Evolutionary conservation across 2,113 vertebrate genomes (phyloP).

Genomic region (Carlito syrichta): DNA sequence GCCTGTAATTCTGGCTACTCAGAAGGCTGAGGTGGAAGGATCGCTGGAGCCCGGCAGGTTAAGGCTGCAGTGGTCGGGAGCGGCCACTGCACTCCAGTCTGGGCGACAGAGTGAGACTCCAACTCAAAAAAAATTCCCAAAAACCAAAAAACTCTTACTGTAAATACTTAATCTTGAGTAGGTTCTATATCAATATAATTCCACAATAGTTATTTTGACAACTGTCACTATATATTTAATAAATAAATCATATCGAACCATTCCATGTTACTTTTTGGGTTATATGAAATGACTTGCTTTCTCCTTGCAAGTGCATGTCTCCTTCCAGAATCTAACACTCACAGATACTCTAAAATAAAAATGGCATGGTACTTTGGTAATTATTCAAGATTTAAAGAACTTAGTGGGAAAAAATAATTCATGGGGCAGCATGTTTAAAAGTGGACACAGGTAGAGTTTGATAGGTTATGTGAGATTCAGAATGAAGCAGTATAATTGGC

Average conservation of each 20-base stretch:
- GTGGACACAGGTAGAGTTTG: not conserved
- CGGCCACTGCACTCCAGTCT: too few relatives aligned
- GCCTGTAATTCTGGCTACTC: too few relatives aligned
- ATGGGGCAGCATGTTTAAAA: constrained; percentile 11
- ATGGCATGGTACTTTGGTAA: not conserved
- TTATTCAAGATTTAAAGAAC: constrained; percentile 18
- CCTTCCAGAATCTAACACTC: not conserved
- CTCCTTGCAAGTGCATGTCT: not conserved
- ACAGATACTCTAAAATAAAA: not conserved
- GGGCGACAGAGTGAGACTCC: too few relatives aligned
- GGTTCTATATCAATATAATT: constrained; percentile 2
- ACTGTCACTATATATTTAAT: constrained; percentile 28
- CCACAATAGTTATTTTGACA: constrained; percentile 45
- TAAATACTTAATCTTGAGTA: constrained; percentile 54
- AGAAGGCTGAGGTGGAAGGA: too few relatives aligned
- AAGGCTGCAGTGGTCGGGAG: too few relatives aligned
- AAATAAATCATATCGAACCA: not conserved
- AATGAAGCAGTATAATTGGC: not conserved
- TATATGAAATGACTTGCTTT: not conserved
- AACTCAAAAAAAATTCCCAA: too few relatives aligned
- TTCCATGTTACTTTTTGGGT: not conserved
- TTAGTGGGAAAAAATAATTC: constrained; percentile 22
- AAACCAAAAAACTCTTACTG: too few relatives aligned
- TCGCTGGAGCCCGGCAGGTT: too few relatives aligned
- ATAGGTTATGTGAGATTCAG: not conserved